These are phyloP conservation scores for Charanyca ferruginea DNA, from an alignment of 2,888 invertebrate genomes.

Conservation along the genomic window DNA sequence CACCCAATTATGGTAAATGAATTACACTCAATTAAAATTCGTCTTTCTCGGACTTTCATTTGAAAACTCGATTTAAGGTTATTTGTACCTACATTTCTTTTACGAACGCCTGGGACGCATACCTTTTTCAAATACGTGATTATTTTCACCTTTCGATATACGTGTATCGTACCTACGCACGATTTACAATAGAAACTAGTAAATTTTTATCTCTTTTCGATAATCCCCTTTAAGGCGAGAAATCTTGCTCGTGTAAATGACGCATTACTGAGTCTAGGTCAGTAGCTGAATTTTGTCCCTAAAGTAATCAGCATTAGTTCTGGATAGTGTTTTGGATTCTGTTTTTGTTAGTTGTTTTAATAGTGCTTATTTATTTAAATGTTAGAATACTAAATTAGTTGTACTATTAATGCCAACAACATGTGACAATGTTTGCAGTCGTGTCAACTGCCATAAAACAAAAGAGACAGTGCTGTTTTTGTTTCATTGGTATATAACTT, in stretches of 20 bases:
- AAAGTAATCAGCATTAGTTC: slow-evolving; percentile 43
- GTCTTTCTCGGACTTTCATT: too few relatives aligned
- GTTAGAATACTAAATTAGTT: slow-evolving; percentile 18
- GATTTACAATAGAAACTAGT: background rate
- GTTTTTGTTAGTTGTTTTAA: slow-evolving; percentile 31
- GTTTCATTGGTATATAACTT: background rate
- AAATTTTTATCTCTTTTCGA: background rate
- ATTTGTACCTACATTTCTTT: too few relatives aligned
- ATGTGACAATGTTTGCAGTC: slow-evolving; percentile 12
- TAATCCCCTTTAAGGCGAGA: background rate
- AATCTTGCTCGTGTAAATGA: slow-evolving; percentile 15
- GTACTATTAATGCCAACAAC: background rate
- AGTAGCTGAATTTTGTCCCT: slow-evolving; percentile 24
- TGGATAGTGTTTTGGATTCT: slow-evolving; percentile 15
- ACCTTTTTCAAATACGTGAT: background rate
- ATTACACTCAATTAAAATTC: too few relatives aligned
- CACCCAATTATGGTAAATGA: too few relatives aligned
- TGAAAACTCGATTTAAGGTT: too few relatives aligned
- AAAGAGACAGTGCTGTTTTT: background rate
- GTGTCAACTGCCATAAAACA: slow-evolving; percentile 8
- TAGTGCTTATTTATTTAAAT: slow-evolving; percentile 19
- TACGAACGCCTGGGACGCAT: background rate
- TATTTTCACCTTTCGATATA: background rate
- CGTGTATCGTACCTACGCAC: background rate
- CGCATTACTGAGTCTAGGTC: slow-evolving; percentile 8